These are phyloP conservation scores for Perodicticus potto DNA, from an alignment of 2,797 vertebrate species.

Conservation along the genomic window DNA sequence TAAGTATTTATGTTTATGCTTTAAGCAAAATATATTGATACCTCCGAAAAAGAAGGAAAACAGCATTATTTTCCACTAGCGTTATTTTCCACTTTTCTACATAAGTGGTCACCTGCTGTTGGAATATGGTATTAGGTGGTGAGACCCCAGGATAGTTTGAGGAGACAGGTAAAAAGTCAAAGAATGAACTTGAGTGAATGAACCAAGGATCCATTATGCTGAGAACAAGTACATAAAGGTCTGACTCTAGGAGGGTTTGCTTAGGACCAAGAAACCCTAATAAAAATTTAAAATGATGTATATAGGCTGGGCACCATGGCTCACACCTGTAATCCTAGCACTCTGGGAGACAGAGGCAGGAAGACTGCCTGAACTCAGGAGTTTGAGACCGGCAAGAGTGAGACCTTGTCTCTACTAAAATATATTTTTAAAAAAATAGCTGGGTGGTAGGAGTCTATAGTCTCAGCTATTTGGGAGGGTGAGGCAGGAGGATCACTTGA, in stretches of 20 bases:
- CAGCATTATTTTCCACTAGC: neutral
- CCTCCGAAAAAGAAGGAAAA: neutral
- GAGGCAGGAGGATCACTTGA: too few species aligned
- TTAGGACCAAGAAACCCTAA: neutral
- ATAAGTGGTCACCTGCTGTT: neutral
- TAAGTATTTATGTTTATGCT: constrained; percentile 33
- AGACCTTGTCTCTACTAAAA: too few species aligned
- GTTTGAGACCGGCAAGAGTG: too few species aligned
- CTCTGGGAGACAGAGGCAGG: too few species aligned
- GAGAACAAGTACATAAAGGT: neutral
- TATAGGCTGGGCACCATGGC: too few species aligned
- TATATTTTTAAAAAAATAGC: too few species aligned
- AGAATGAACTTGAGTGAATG: neutral
- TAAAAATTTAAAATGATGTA: neutral
- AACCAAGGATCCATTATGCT: neutral
- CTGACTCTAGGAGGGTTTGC: neutral
- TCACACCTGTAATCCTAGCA: too few species aligned
- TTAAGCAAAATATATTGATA: constrained; percentile 29
- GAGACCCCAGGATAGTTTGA: neutral
- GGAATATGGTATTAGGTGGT: neutral
- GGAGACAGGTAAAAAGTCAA: neutral
- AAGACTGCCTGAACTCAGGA: too few species aligned
- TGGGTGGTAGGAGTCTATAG: too few species aligned
- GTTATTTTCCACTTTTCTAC: neutral
- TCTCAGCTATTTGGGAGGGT: too few species aligned